Percentiles rank a stretch among this genome's conserved stretches.
These are phyloP conservation scores for Agrotis clavis DNA, from an alignment of 2,888 invertebrate species.

Conservation along the genomic window DNA sequence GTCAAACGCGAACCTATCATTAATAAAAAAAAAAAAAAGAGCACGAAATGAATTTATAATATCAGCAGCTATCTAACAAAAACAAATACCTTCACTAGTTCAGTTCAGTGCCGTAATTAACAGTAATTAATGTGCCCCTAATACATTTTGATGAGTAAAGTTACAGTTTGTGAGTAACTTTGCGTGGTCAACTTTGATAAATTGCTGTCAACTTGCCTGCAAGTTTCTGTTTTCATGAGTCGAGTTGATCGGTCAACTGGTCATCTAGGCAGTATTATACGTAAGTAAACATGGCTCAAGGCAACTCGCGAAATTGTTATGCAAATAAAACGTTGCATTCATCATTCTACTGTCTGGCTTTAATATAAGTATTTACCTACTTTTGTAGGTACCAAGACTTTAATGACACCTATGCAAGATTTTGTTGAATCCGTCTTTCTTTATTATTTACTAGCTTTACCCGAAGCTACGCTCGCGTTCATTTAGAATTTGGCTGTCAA, in stretches of 20 bases:
- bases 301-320: slow-evolving; percentile 83
- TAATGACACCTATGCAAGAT: slow-evolving; percentile 48
- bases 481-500: too few relatives aligned
- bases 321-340: slow-evolving; percentile 79
- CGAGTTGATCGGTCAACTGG: slow-evolving; percentile 58
- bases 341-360: slow-evolving; percentile 66
- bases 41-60: slow-evolving; percentile 52
- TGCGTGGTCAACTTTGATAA: slow-evolving; percentile 55
- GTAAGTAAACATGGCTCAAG: slow-evolving; percentile 74
- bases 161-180: slow-evolving; percentile 31
- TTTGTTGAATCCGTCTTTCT: slow-evolving; percentile 45
- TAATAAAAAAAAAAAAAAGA: too few relatives aligned
- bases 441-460: slow-evolving; percentile 7
- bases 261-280: slow-evolving; percentile 61
- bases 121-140: slow-evolving; percentile 57
- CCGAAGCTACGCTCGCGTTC: too few relatives aligned
- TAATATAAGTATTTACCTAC: too few relatives aligned
- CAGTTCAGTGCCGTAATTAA: slow-evolving; percentile 55
- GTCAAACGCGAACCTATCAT: too few relatives aligned
- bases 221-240: slow-evolving; percentile 45
- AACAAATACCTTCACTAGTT: slow-evolving; percentile 56
- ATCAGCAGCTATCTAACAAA: slow-evolving; percentile 29
- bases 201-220: slow-evolving; percentile 61
- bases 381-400: slow-evolving; percentile 62
- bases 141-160: slow-evolving; percentile 56